Conservation (phyloP, 2,888 invertebrate genomes). For the Microdon myrmicae region DNA sequence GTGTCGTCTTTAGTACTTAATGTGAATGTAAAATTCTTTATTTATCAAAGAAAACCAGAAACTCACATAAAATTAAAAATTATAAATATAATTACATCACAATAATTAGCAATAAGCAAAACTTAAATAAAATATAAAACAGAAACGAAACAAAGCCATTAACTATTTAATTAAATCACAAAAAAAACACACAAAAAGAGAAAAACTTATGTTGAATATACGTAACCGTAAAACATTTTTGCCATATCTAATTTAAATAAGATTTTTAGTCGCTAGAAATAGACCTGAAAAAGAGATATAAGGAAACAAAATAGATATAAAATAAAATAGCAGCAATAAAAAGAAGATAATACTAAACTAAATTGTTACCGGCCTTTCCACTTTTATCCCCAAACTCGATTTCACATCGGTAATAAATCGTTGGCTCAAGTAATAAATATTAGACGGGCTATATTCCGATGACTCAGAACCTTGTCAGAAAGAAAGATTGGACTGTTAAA, state of each 20-base stretch:
- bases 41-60: slow-evolving; percentile 40
- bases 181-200: slow-evolving; percentile 16
- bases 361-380: no score
- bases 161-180: slow-evolving; percentile 43
- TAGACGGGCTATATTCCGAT: no score
- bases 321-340: slow-evolving; percentile 39
- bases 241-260: slow-evolving; percentile 56
- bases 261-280: slow-evolving; percentile 49
- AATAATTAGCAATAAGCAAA: slow-evolving; percentile 53
- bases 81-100: slow-evolving; percentile 42
- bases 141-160: slow-evolving; percentile 12
- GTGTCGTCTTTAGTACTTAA: slow-evolving; percentile 34
- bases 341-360: slow-evolving; percentile 34
- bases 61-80: slow-evolving; percentile 32
- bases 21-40: slow-evolving; percentile 48
- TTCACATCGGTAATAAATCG: no score
- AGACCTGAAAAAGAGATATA: slow-evolving; percentile 30
- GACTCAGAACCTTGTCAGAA: no score
- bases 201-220: slow-evolving; percentile 43
- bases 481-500: no score
- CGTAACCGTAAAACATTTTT: slow-evolving; percentile 44
- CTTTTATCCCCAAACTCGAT: no score
- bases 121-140: slow-evolving; percentile 27
- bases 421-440: no score
- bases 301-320: slow-evolving; percentile 31